Percentiles rank a stretch among this genome's conserved stretches.
phyloP scores from a whole-genome alignment of 2,113 vertebrate species.

The Naja naja region DNA sequence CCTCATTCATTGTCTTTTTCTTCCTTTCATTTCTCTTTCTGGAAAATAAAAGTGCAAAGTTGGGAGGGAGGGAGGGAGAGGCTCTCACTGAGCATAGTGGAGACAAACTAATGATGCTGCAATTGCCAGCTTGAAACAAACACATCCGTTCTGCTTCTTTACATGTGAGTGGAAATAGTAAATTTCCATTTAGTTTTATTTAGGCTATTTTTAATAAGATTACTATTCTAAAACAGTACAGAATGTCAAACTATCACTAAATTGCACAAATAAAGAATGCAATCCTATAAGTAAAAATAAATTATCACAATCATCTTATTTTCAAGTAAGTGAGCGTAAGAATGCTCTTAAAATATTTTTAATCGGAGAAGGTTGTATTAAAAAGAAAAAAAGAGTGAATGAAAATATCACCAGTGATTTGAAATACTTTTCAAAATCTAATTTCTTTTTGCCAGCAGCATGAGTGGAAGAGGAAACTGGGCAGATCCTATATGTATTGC shows the following conservation, averaged over 20 bases:
- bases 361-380: background rate
- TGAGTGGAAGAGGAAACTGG: background rate
- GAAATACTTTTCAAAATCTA: background rate
- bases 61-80: too few species aligned
- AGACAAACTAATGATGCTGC: background rate
- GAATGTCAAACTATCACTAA: background rate
- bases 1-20: background rate
- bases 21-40: conserved; percentile 16
- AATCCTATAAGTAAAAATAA: background rate
- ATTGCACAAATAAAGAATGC: background rate
- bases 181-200: conserved; percentile 4
- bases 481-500: background rate
- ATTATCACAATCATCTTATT: background rate
- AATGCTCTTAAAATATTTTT: background rate
- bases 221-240: background rate
- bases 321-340: background rate
- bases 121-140: background rate
- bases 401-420: background rate
- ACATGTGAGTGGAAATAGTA: background rate
- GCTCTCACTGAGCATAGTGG: too few species aligned
- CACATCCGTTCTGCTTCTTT: background rate
- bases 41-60: conserved; percentile 13
- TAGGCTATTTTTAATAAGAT: background rate
- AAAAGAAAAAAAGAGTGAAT: background rate
- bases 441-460: background rate